Conservation (phyloP, 2,888 invertebrate genomes). For the Sinodicranocentrus sp. region DNA sequence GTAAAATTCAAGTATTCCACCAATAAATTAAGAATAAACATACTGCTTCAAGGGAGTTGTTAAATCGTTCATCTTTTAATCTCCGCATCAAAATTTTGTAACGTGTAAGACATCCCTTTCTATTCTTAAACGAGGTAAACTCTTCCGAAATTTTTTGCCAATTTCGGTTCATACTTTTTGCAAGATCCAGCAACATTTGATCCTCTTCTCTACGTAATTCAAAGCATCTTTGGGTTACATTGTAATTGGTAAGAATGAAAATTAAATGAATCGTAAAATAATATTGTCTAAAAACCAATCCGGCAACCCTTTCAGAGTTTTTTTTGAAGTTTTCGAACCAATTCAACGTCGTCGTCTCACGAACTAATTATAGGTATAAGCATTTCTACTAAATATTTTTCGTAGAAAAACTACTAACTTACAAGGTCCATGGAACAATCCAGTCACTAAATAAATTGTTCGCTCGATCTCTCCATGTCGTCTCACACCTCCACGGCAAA, state of each 20-base stretch:
- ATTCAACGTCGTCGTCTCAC: no score
- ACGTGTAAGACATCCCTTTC: slow-evolving; percentile 75
- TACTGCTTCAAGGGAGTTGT: slow-evolving; percentile 71
- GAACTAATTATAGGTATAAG: no score
- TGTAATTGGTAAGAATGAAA: no score
- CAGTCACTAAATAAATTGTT: slow-evolving; percentile 73
- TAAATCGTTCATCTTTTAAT: slow-evolving; percentile 61
- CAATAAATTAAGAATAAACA: background rate
- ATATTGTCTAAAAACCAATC: no score
- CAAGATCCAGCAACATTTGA: slow-evolving; percentile 64
- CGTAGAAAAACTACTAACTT: slow-evolving; percentile 36
- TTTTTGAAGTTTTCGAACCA: no score
- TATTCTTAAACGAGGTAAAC: slow-evolving; percentile 74
- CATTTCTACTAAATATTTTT: no score
- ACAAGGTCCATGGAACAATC: slow-evolving; percentile 76
- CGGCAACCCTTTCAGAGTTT: no score
- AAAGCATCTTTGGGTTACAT: slow-evolving; percentile 8
- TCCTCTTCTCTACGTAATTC: slow-evolving; percentile 73
- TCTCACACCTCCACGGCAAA: slow-evolving; percentile 75
- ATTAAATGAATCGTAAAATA: no score
- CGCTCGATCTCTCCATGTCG: slow-evolving; percentile 75
- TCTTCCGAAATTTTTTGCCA: slow-evolving; percentile 73
- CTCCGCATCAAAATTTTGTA: slow-evolving; percentile 69
- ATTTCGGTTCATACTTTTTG: slow-evolving; percentile 66
- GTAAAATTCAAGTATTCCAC: background rate